A percentile compares a stretch with the other conserved stretches of the same genome.
These are phyloP conservation scores for Baccha elongata DNA, from an alignment of 2,888 invertebrate species.

Conservation along the genomic window DNA sequence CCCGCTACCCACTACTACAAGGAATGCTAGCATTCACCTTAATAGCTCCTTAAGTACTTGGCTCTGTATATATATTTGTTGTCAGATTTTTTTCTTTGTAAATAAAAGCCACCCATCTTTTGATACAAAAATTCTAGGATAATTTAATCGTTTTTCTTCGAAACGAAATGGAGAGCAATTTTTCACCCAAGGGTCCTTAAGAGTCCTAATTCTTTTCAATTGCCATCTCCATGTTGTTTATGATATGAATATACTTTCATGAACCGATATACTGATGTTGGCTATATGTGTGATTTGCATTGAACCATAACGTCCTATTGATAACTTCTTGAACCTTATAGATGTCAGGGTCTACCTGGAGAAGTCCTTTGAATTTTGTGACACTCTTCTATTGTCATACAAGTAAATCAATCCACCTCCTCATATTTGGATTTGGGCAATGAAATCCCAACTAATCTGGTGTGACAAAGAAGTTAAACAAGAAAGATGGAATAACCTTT, in stretches of 20 bases:
- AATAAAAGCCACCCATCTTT: slow-evolving; percentile 13
- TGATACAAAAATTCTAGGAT: slow-evolving; percentile 8
- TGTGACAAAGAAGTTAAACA: slow-evolving; percentile 58
- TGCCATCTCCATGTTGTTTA: slow-evolving; percentile 30
- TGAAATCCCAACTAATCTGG: slow-evolving; percentile 62
- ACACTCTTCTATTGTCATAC: slow-evolving; percentile 53
- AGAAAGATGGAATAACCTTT: slow-evolving; percentile 27
- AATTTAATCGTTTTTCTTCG: slow-evolving; percentile 58
- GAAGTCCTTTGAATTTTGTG: slow-evolving; percentile 46
- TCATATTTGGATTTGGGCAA: slow-evolving; percentile 43
- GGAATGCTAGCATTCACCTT: slow-evolving; percentile 49
- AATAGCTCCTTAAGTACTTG: slow-evolving; percentile 41
- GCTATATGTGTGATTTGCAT: slow-evolving; percentile 32
- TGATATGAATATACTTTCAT: slow-evolving; percentile 7
- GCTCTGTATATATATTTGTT: neutral
- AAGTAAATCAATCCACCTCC: slow-evolving; percentile 53
- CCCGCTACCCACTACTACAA: neutral
- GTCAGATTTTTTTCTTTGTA: neutral
- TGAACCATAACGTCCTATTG: slow-evolving; percentile 49
- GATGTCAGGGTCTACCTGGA: slow-evolving; percentile 51
- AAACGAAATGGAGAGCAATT: slow-evolving; percentile 51
- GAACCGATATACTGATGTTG: slow-evolving; percentile 51
- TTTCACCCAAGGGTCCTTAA: slow-evolving; percentile 58
- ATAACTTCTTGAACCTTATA: slow-evolving; percentile 18
- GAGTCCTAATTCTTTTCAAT: slow-evolving; percentile 63